phyloP scores from a whole-genome alignment of 2,888 invertebrate species.

The Pristionchus mayeri region DNA sequence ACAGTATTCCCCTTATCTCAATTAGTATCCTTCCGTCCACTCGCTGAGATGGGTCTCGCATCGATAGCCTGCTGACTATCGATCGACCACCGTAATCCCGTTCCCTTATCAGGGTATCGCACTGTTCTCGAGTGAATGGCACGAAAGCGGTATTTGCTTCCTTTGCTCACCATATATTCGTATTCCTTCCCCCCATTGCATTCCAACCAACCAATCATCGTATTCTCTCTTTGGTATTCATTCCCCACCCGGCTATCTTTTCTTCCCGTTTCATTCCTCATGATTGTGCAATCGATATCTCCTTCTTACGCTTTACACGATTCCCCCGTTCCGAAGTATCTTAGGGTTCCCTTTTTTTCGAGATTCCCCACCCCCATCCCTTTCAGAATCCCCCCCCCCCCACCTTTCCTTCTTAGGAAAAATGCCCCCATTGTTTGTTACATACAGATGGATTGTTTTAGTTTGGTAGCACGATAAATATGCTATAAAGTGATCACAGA shows the following conservation, averaged over 20 bases:
- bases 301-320: slow-evolving; percentile 28
- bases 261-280: too few relatives aligned
- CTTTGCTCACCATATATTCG: slow-evolving; percentile 28
- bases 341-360: too few relatives aligned
- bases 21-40: slow-evolving; percentile 30
- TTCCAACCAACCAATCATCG: slow-evolving; percentile 4
- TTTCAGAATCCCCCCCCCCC: background rate
- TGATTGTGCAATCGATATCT: slow-evolving; percentile 36
- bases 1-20: background rate
- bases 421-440: slow-evolving; percentile 19
- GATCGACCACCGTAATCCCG: slow-evolving; percentile 6
- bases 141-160: background rate
- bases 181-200: background rate
- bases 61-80: background rate
- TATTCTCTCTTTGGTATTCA: background rate
- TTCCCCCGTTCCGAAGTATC: background rate
- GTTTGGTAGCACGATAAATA: slow-evolving; percentile 25
- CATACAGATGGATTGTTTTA: slow-evolving; percentile 39
- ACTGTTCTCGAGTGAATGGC: background rate
- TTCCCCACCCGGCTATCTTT: slow-evolving; percentile 16
- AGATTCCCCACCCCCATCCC: background rate
- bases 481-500: slow-evolving; percentile 15
- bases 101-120: slow-evolving; percentile 10
- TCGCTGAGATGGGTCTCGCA: slow-evolving; percentile 13
- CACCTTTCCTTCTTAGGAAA: slow-evolving; percentile 27